Conservation (phyloP, 2,888 invertebrate species). For the Dynastes grantii region DNA sequence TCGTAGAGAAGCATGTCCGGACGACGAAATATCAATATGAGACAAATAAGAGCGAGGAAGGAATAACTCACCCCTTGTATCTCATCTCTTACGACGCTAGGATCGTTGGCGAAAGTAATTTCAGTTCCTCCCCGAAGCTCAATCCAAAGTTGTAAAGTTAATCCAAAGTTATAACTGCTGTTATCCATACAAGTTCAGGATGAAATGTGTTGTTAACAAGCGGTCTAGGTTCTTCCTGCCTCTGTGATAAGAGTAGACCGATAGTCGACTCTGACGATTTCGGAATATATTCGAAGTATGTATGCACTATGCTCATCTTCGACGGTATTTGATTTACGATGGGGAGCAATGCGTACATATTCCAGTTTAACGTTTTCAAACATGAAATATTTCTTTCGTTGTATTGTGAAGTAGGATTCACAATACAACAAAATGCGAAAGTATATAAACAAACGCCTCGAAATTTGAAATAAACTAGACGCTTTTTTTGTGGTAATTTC, state of each 20-base stretch:
- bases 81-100: not conserved
- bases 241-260: constrained; percentile 6
- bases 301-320: no score
- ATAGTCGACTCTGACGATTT: not conserved
- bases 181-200: constrained; percentile 46
- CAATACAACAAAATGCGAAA: no score
- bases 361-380: no score
- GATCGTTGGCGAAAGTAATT: constrained; percentile 45
- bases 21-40: constrained; percentile 39
- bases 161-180: constrained; percentile 53
- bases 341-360: no score
- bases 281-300: not conserved
- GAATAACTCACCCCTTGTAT: not conserved
- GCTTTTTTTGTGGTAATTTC: no score
- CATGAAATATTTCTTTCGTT: no score
- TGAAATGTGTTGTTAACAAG: constrained; percentile 47
- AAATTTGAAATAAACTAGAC: no score
- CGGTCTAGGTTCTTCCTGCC: constrained; percentile 12
- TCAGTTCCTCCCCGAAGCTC: constrained; percentile 42
- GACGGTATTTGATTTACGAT: no score
- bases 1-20: constrained; percentile 7
- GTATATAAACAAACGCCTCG: no score
- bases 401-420: no score
- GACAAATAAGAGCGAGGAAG: constrained; percentile 30
- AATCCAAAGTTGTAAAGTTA: constrained; percentile 53